Base-by-base conservation (phyloP, 2,113 vertebrate species). In the Solea solea region DNA sequence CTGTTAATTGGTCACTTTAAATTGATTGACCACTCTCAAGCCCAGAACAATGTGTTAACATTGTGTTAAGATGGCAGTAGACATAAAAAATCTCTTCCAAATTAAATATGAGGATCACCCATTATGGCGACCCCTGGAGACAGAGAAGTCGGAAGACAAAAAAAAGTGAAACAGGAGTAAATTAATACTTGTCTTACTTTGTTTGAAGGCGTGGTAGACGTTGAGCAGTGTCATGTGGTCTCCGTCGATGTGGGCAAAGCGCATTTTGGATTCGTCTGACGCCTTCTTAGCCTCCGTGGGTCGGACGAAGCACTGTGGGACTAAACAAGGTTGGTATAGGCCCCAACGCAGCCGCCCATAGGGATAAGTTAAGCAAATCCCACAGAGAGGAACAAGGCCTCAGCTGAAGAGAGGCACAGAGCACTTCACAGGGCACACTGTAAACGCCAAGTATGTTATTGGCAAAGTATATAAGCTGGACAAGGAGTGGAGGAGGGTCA, bases 321-420 rank as follows among this genome's bases (percentile, higher is more conserved):
- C 97, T 98, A 99, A 96, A 99, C 97, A 98, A 96, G 96, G 97
- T 98, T 97, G 97, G 97, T 98, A 97, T 97, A 95, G 96, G 97
- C 96, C 94, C 93, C 96, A 98, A 98, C 96, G 95, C 95, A 97
- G 96, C 96, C 96, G 95, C 97, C 96, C 97, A 97, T 94, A 96
- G 95, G 95, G 95, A 96, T 97, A 96, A 98, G 97, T 98, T 95
- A 96, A 95, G 95, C 95, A 76, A 96, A 96, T 96, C 95, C 96
- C 94, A 95, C 95, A 96, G 76, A 96, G 94, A 96, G 94, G 94
- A 97, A 96, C 94, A 97, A 97, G 95, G 96, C 96, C 87, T 91
- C 86, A 83, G 76, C 95, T 95, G 95, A 96, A 77, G 70, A 77
- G 80, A 91, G 85, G 82, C 83, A 85, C 78, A 84, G 62, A 86